phyloP scores from a whole-genome alignment of 2,888 invertebrate genomes.

The Enoplolaimus lenunculus region DNA sequence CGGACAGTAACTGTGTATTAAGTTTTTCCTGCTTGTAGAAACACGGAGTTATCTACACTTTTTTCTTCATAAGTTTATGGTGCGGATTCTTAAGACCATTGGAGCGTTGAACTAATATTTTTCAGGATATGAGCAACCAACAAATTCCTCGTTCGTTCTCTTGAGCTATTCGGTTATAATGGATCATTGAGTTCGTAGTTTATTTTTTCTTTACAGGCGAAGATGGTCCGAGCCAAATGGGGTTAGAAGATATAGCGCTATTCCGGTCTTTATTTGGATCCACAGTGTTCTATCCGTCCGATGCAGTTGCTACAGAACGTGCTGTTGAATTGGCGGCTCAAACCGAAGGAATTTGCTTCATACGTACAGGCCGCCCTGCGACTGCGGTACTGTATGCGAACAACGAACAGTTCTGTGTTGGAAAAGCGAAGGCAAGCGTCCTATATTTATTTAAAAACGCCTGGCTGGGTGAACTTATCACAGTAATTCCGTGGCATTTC shows the following conservation, averaged over 20 bases:
- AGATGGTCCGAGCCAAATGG: constrained; percentile 99
- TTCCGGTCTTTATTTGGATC: constrained; percentile 73
- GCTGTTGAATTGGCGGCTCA: constrained; percentile 90
- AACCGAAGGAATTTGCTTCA: constrained; percentile 82
- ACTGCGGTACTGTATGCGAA: constrained; percentile 71
- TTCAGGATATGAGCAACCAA: too few relatives aligned
- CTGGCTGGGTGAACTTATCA: too few relatives aligned
- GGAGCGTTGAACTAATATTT: too few relatives aligned
- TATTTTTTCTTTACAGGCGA: constrained; percentile 48
- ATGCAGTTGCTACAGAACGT: constrained; percentile 84
- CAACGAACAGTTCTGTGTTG: constrained; percentile 62
- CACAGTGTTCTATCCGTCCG: constrained; percentile 58
- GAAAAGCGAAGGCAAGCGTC: constrained; percentile 46
- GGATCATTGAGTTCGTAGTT: too few relatives aligned
- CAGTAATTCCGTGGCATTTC: not conserved
- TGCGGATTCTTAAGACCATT: too few relatives aligned
- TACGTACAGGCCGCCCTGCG: constrained; percentile 82
- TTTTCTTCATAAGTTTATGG: too few relatives aligned
- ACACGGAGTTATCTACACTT: too few relatives aligned
- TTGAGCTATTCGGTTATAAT: too few relatives aligned
- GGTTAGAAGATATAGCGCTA: constrained; percentile 88
- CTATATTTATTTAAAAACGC: not conserved
- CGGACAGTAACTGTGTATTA: too few relatives aligned
- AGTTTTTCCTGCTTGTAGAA: too few relatives aligned
- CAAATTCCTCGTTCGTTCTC: too few relatives aligned